phyloP scores from a whole-genome alignment of 2,888 invertebrate genomes.

The Empis livida region DNA sequence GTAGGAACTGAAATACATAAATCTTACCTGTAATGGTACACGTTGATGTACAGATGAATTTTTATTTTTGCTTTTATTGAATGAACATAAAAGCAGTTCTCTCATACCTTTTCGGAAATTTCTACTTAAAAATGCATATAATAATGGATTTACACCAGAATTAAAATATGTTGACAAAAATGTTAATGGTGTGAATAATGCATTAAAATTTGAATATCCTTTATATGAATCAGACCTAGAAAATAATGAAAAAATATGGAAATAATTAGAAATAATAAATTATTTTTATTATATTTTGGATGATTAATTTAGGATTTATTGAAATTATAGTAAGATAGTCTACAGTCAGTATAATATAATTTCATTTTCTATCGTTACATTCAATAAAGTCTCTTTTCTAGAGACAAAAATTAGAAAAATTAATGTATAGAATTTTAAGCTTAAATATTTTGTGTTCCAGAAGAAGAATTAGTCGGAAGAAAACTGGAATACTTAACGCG shows the following conservation, averaged over 20 bases:
- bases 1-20: background rate
- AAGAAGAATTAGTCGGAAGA: no score
- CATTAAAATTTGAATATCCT: slow-evolving; percentile 61
- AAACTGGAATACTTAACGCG: no score
- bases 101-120: slow-evolving; percentile 76
- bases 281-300: no score
- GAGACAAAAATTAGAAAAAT: no score
- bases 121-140: slow-evolving; percentile 75
- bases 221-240: slow-evolving; percentile 46
- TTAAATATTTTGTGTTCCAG: no score
- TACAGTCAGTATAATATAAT: no score
- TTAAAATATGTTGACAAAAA: slow-evolving; percentile 81
- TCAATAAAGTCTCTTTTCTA: no score
- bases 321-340: no score
- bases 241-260: slow-evolving; percentile 5
- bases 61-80: slow-evolving; percentile 34
- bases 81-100: slow-evolving; percentile 57
- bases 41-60: slow-evolving; percentile 32
- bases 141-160: slow-evolving; percentile 78
- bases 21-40: slow-evolving; percentile 30
- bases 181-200: slow-evolving; percentile 69
- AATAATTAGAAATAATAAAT: background rate
- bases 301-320: no score
- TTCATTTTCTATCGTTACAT: no score
- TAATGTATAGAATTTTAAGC: no score